These are phyloP conservation scores for Pangasianodon hypophthalmus DNA, from an alignment of 2,113 vertebrate species.

Conservation along the genomic window DNA sequence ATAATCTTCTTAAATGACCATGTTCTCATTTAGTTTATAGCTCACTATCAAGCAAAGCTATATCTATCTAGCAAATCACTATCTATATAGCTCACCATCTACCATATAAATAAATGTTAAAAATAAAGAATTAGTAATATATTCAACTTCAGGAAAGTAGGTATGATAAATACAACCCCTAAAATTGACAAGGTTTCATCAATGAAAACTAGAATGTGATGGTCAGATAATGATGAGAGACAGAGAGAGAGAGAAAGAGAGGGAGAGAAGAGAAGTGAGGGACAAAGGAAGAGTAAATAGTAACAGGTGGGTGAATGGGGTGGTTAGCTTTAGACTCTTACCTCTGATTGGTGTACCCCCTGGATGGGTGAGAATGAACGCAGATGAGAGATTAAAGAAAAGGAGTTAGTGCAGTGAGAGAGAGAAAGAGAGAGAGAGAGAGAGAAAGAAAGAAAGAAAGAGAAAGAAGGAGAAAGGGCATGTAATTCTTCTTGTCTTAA, in stretches of 20 bases:
- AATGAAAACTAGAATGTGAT: slow-evolving; percentile 28
- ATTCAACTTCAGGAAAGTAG: not conserved
- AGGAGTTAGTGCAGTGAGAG: slow-evolving; percentile 86
- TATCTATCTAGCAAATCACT: not conserved
- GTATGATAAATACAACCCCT: slow-evolving; percentile 29
- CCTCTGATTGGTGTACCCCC: slow-evolving; percentile 96
- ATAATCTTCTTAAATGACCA: not conserved
- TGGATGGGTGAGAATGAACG: slow-evolving; percentile 96
- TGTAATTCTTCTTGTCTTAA: slow-evolving; percentile 67
- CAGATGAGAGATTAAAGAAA: slow-evolving; percentile 95
- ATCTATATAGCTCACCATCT: not conserved
- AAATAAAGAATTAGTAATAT: not conserved
- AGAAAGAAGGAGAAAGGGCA: slow-evolving; percentile 47
- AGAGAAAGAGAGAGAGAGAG: slow-evolving; percentile 62
- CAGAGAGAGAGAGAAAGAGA: slow-evolving; percentile 15
- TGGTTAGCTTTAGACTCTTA: slow-evolving; percentile 90
- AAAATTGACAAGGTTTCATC: slow-evolving; percentile 34
- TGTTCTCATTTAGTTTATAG: not conserved
- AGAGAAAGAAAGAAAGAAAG: slow-evolving; percentile 47
- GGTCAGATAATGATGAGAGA: not conserved
- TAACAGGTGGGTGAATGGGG: slow-evolving; percentile 53
- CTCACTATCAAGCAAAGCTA: not conserved
- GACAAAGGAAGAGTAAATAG: slow-evolving; percentile 70
- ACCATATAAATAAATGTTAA: not conserved
- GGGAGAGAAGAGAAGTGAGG: slow-evolving; percentile 62